phyloP scores from a whole-genome alignment of 2,797 vertebrate species.

The Lagocephalus sceleratus region DNA sequence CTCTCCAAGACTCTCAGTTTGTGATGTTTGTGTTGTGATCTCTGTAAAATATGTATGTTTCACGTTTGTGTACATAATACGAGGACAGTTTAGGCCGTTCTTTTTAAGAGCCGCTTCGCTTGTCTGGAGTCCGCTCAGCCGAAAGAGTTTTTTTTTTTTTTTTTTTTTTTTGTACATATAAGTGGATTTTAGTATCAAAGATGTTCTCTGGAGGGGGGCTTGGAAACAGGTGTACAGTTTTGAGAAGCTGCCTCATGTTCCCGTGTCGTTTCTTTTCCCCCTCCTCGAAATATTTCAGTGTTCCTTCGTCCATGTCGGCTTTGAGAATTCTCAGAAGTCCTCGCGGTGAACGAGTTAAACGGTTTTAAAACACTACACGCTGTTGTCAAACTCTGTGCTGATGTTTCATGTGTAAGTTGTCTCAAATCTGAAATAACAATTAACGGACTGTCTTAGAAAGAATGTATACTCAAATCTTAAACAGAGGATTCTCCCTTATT shows the following conservation, averaged over 20 bases:
- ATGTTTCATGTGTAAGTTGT: slow-evolving; percentile 51
- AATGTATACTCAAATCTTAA: slow-evolving; percentile 62
- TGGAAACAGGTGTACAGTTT: slow-evolving; percentile 63
- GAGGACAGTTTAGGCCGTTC: slow-evolving; percentile 60
- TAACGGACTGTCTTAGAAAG: slow-evolving; percentile 59
- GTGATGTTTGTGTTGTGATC: slow-evolving; percentile 76
- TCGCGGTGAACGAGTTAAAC: slow-evolving; percentile 32
- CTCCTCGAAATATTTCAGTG: slow-evolving; percentile 50
- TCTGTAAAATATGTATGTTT: slow-evolving; percentile 76
- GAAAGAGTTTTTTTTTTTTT: slow-evolving; percentile 12
- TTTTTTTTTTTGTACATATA: slow-evolving; percentile 55
- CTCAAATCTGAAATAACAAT: slow-evolving; percentile 48
- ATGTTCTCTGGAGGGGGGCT: slow-evolving; percentile 49
- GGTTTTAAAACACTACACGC: slow-evolving; percentile 40
- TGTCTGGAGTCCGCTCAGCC: slow-evolving; percentile 46
- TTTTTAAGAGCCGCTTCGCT: slow-evolving; percentile 69
- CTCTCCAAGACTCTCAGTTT: slow-evolving; percentile 60
- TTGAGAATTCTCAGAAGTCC: slow-evolving; percentile 43
- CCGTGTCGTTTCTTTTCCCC: slow-evolving; percentile 37
- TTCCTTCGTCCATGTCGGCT: slow-evolving; percentile 37
- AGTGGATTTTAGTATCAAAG: slow-evolving; percentile 51
- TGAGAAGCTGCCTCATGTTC: slow-evolving; percentile 38
- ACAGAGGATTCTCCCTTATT: slow-evolving; percentile 40
- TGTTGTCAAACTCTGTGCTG: slow-evolving; percentile 42
- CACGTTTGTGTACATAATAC: slow-evolving; percentile 75